Evolutionary conservation across 2,888 invertebrate genomes (phyloP).

Genomic region (Globia sparganii): DNA sequence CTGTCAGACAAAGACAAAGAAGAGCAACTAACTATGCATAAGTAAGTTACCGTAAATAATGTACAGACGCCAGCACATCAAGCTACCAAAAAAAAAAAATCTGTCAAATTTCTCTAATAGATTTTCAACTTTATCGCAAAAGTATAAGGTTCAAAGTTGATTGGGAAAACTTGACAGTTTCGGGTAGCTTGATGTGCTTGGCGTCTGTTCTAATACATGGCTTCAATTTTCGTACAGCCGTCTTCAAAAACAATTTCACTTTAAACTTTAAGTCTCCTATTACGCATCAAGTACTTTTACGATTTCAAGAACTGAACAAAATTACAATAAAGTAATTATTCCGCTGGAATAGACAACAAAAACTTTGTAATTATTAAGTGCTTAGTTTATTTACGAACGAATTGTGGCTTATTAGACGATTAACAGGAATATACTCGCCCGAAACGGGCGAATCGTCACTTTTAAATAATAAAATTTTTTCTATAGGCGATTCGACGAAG

Average conservation of each 20-base stretch:
- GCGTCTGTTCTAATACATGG: neutral
- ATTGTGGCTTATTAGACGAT: neutral
- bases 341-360: conserved; percentile 30
- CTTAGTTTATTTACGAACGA: conserved; percentile 39
- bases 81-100: too few species aligned
- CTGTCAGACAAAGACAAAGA: neutral
- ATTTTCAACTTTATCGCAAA: too few species aligned
- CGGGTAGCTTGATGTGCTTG: too few species aligned
- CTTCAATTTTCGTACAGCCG: neutral
- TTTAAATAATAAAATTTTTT: too few species aligned
- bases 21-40: neutral
- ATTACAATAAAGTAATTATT: conserved; percentile 49
- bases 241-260: conserved; percentile 15
- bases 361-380: conserved; percentile 48
- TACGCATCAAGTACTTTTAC: conserved; percentile 31
- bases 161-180: too few species aligned
- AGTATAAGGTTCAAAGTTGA: too few species aligned
- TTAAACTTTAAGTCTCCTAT: conserved; percentile 28
- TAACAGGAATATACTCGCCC: too few species aligned
- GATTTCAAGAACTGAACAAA: conserved; percentile 32
- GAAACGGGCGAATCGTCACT: too few species aligned
- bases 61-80: too few species aligned
- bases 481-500: too few species aligned
- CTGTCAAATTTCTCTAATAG: too few species aligned
- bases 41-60: neutral